Base-by-base conservation (phyloP, 2,888 invertebrate species). In the Patella pellucida region DNA sequence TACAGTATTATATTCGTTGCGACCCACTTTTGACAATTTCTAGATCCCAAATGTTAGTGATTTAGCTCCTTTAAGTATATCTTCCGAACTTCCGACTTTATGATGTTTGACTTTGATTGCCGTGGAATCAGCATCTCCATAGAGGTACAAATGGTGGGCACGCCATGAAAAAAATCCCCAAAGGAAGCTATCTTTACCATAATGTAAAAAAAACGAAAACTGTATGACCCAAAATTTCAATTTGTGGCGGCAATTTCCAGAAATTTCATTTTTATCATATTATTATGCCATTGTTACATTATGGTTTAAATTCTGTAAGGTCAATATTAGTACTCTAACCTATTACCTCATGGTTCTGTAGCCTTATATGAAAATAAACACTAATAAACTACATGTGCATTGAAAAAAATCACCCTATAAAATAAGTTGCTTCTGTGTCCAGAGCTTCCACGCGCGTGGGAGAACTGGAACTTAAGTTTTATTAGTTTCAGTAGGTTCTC, bases 161-260 rank as follows among this genome's bases (percentile, higher is more conserved):
- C 82, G 11, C 73, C 85, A 52, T 85, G 83, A 72, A 82, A 85
- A 7, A 4, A 85, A 71, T 1, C 76, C 81, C 73, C 85, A 85
- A 74, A 79, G 84, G 54, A 83, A 80, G 19, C 84, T 79, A 70
- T 83, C 83, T 31, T 75, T 80, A 15, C 85, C 85, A 52, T 82
- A 83, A 72, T 85, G 85, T 9, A 81, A 80, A 16, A 86, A 74
- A 68, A 85, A 84, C n/a, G 4, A 84, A 75, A 54, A 77, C 81
- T 9, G 78, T 72, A 52, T 85, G 82, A 27, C 77, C 83, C 12
- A 84, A 69, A 15, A 85, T 51, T 68, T 84, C 85, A 71, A 84
- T 83, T 68, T 82, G 83, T 0, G 84, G 84, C 23, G 83, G 50
- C 85, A 84, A 85, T 50, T 83, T 0, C 50, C 73, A 1, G 68